Evolutionary conservation across 2,888 invertebrate species (phyloP).

Genomic region (Trachelus iudaicus): DNA sequence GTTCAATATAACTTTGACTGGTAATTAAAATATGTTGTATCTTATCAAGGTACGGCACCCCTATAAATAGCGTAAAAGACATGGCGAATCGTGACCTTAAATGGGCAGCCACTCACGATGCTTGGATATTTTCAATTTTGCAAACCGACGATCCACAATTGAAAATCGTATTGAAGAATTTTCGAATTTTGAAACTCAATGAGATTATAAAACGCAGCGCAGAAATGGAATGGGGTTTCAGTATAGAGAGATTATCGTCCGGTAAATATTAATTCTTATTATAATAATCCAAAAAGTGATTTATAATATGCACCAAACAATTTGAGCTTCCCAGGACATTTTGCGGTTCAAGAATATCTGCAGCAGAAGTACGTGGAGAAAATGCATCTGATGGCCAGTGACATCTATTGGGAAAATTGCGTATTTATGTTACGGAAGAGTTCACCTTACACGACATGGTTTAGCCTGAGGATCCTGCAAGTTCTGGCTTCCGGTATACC

Average conservation of each 20-base stretch:
- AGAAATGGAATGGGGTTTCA: background rate
- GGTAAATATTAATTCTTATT: background rate
- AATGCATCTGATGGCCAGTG: constrained; percentile 36
- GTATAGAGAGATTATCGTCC: background rate
- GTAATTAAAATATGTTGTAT: background rate
- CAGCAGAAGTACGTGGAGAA: constrained; percentile 28
- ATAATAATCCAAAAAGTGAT: background rate
- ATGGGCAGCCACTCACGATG: background rate
- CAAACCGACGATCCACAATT: background rate
- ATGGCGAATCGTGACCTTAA: background rate
- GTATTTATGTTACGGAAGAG: constrained; percentile 16
- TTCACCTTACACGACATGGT: constrained; percentile 8
- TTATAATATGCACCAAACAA: background rate
- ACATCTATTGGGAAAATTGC: constrained; percentile 37
- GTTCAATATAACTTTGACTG: background rate
- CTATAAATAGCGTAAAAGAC: background rate
- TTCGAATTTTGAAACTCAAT: background rate
- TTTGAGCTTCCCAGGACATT: constrained; percentile 23
- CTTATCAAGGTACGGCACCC: background rate
- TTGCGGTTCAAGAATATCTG: constrained; percentile 32
- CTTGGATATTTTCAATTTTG: background rate
- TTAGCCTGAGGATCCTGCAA: background rate
- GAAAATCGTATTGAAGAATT: background rate
- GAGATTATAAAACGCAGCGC: background rate
- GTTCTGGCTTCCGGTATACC: background rate